Evolutionary conservation across 1,140 invertebrate genomes (phyloP), one percentile per base, ranked within the genome.

Genomic region (Eriosoma lanigerum): DNA sequence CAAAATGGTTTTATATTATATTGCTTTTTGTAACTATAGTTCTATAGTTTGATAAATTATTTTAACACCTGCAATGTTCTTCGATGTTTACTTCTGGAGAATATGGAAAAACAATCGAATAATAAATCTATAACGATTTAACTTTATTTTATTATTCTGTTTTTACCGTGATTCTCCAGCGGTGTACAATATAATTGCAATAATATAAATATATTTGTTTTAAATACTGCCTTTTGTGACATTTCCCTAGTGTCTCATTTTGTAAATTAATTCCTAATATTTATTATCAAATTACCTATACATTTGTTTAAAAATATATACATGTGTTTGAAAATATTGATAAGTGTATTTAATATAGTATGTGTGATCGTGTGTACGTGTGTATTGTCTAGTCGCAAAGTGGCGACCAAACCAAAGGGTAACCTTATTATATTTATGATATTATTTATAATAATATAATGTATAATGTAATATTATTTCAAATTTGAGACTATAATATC

Each of bases 381-480:
- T 76, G 73, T 76, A 44, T 76, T 38, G 58, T 78, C 75, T 78
- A 78, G 75, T 78, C 75, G 75, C 75, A 62, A 48, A 24, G 13
- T 78, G 56, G 75, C 75, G 75, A 78, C 38, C 56, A 62, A 78
- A 78, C 54, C 75, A 58, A 78, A 78, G 56, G 75, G 56, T 78
- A 76, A 76, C 19, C 50, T 56, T 46, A 32, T 60, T 60, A 24
- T 44, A 48, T 62, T 38, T 44, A 26, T 60, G n/a, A 19, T 26
- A 26, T 76, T 44, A 19, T 60, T 56, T 58, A 21, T 76, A 76
- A 44, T 46, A 50, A n/a, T n/a, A n/a, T n/a, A n/a, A n/a, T n/a
- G n/a, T n/a, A n/a, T n/a, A n/a, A n/a, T n/a, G n/a, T n/a, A n/a
- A n/a, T 13, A 9, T 50, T 52, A 24, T 76, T 78, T 78, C 38